These are phyloP conservation scores for Eledone cirrhosa DNA, from an alignment of 2,888 invertebrate genomes.

Conservation along the genomic window DNA sequence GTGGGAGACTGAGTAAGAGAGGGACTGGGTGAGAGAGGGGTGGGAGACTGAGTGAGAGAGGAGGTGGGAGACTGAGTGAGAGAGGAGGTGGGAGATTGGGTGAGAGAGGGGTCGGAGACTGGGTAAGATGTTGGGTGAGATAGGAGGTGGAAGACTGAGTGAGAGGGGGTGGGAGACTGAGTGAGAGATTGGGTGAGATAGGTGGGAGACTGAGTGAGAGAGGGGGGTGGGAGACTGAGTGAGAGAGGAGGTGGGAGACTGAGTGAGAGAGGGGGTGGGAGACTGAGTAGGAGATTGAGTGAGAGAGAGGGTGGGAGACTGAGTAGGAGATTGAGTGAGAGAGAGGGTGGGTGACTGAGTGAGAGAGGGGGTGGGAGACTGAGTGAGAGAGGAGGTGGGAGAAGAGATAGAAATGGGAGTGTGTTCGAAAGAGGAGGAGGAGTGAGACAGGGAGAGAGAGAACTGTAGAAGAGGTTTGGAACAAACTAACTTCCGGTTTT, in stretches of 20 bases:
- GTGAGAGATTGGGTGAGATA: neutral
- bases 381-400: neutral
- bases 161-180: neutral
- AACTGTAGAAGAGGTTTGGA: too few relatives aligned
- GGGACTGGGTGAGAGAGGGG: too few relatives aligned
- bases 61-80: neutral
- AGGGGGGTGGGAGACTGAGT: neutral
- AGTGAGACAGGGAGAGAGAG: too few relatives aligned
- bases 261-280: neutral
- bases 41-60: too few relatives aligned
- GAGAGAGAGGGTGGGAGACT: neutral
- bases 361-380: neutral
- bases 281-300: neutral
- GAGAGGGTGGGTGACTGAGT: neutral
- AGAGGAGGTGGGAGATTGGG: neutral
- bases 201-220: neutral
- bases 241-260: neutral
- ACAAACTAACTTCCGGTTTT: too few relatives aligned
- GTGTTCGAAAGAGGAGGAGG: too few relatives aligned
- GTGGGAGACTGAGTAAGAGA: too few relatives aligned
- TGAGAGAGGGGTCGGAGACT: neutral
- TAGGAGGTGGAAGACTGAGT: neutral
- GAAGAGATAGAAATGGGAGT: neutral
- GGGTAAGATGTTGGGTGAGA: neutral
- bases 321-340: neutral